phyloP scores from a whole-genome alignment of 2,113 vertebrate genomes.

The Protobothrops mucrosquamatus region DNA sequence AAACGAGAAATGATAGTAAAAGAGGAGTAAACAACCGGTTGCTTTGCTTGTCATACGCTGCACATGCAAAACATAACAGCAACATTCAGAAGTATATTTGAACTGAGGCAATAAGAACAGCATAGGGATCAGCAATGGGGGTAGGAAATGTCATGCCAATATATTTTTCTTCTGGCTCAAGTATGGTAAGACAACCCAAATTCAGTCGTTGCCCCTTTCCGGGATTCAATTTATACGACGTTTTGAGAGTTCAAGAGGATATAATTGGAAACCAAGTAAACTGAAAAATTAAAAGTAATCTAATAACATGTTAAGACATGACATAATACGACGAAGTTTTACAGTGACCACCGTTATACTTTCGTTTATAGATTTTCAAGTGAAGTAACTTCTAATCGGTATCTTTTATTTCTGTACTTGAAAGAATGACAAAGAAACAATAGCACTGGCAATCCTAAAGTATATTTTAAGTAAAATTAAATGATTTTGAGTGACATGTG shows the following conservation, averaged over 20 bases:
- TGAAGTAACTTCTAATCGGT: too few relatives aligned
- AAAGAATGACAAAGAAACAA: not conserved
- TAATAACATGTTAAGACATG: too few relatives aligned
- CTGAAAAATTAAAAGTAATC: too few relatives aligned
- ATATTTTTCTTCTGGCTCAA: not conserved
- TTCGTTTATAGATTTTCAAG: too few relatives aligned
- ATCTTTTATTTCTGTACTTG: not conserved
- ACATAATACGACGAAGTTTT: too few relatives aligned
- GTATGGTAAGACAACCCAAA: not conserved
- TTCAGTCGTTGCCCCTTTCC: too few relatives aligned
- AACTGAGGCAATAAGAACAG: not conserved
- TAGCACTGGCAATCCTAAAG: not conserved
- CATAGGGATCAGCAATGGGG: not conserved
- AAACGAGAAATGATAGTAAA: not conserved
- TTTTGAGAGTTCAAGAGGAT: too few relatives aligned
- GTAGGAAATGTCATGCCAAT: not conserved
- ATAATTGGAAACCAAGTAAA: too few relatives aligned
- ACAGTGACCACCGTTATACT: too few relatives aligned
- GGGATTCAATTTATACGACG: too few relatives aligned
- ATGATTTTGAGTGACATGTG: not conserved
- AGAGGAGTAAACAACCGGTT: not conserved
- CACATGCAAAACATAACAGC: not conserved
- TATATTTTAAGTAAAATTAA: slow-evolving; percentile 3
- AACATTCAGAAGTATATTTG: not conserved
- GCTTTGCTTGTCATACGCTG: not conserved